These are phyloP conservation scores for Drosophila pegasa DNA, from an alignment of 2,888 invertebrate genomes.

Conservation along the genomic window DNA sequence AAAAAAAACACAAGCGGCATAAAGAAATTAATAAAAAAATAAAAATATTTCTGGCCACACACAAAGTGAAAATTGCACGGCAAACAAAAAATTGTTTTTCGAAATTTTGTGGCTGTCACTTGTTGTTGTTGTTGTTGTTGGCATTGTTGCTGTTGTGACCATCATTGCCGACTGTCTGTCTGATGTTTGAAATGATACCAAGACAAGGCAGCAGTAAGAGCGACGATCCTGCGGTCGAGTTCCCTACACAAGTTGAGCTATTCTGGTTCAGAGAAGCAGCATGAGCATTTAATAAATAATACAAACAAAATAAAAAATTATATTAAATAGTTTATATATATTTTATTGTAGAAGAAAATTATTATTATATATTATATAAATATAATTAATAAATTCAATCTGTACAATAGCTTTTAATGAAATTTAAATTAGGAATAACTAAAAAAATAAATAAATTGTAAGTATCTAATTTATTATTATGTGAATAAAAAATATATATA, in stretches of 20 bases:
- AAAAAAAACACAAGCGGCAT: constrained; percentile 43
- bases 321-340: too few species aligned
- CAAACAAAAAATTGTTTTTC: constrained; percentile 72
- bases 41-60: constrained; percentile 50
- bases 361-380: too few species aligned
- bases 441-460: too few species aligned
- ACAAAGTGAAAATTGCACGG: constrained; percentile 64
- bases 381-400: too few species aligned
- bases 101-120: constrained; percentile 59
- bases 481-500: too few species aligned
- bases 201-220: constrained; percentile 45
- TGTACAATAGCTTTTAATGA: too few species aligned
- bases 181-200: constrained; percentile 64
- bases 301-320: neutral
- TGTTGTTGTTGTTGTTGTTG: constrained; percentile 24
- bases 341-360: too few species aligned
- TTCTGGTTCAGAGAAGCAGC: neutral
- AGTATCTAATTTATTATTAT: too few species aligned
- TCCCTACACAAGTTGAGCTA: constrained; percentile 18
- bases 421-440: too few species aligned
- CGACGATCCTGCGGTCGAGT: constrained; percentile 27
- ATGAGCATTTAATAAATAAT: neutral
- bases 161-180: constrained; percentile 62
- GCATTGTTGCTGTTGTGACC: constrained; percentile 48
- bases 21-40: constrained; percentile 35